Conservation (phyloP, 2,113 vertebrate genomes). For the Mus pahari region DNA sequence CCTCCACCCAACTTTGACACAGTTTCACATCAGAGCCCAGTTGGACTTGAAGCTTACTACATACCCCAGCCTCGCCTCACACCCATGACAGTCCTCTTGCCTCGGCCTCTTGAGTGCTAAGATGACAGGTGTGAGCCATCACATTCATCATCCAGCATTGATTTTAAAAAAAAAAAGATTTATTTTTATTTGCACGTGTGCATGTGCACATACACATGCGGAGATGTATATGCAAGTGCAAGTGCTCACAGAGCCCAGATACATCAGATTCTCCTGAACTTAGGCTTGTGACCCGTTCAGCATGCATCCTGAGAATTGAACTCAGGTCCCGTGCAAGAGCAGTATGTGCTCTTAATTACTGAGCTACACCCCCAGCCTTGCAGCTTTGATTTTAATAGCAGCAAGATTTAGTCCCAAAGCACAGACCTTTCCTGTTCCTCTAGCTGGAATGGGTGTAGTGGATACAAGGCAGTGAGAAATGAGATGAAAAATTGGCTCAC, state of each 20-base stretch:
- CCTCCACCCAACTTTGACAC: no score
- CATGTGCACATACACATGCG: neutral
- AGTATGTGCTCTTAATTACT: neutral
- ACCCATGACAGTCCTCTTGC: no score
- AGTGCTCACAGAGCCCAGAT: neutral
- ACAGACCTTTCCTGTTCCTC: neutral
- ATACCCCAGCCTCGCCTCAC: neutral
- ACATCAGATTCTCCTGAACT: neutral
- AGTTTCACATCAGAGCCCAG: neutral
- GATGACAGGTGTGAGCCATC: neutral
- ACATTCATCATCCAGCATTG: neutral
- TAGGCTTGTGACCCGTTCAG: neutral
- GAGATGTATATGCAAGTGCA: no score
- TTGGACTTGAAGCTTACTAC: neutral
- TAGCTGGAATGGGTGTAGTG: neutral
- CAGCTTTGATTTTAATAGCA: neutral
- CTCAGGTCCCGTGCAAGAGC: neutral
- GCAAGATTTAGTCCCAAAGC: constrained; percentile 6
- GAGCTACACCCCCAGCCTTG: no score
- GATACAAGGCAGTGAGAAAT: constrained; percentile 59
- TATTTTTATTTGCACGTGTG: neutral
- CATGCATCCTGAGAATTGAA: neutral
- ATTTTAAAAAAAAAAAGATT: neutral
- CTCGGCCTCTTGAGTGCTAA: neutral
- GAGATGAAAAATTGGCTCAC: constrained; percentile 43